Conservation (phyloP, 2,797 vertebrate species). For the Thamnophis elegans region DNA sequence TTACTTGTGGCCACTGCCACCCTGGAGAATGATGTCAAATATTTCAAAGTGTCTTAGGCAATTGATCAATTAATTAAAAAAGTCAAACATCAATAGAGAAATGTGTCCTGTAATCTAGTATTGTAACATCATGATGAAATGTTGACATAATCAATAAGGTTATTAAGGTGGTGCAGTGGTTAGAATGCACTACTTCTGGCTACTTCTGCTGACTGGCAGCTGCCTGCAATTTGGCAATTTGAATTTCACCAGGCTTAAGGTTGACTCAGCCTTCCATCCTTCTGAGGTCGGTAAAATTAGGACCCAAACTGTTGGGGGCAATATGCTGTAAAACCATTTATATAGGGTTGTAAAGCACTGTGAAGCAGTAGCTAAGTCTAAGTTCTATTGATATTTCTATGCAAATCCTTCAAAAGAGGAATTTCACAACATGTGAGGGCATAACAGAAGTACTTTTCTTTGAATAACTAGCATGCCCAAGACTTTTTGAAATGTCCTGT, state of each 20-base stretch:
- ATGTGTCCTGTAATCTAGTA: background rate
- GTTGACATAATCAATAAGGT: background rate
- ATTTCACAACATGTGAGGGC: background rate
- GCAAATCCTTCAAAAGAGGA: background rate
- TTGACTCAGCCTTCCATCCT: too few relatives aligned
- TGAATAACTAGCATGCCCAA: background rate
- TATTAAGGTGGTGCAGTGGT: background rate
- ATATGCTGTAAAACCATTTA: too few relatives aligned
- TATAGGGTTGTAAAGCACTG: too few relatives aligned
- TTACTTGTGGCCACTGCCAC: background rate
- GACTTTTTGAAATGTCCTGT: background rate
- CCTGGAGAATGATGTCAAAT: background rate
- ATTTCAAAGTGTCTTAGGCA: background rate
- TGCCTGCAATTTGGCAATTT: too few relatives aligned
- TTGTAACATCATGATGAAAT: background rate
- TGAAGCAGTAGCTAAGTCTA: too few relatives aligned
- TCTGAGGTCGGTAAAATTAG: too few relatives aligned
- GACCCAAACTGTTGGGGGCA: too few relatives aligned
- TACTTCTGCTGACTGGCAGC: too few relatives aligned
- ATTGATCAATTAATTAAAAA: conserved; percentile 11
- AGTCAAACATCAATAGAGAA: background rate
- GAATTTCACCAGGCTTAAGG: too few relatives aligned
- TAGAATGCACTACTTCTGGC: too few relatives aligned
- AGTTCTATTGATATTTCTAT: background rate
- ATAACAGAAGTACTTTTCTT: background rate